These are phyloP conservation scores for Micromesistius poutassou DNA, from an alignment of 2,797 vertebrate genomes.

Conservation along the genomic window DNA sequence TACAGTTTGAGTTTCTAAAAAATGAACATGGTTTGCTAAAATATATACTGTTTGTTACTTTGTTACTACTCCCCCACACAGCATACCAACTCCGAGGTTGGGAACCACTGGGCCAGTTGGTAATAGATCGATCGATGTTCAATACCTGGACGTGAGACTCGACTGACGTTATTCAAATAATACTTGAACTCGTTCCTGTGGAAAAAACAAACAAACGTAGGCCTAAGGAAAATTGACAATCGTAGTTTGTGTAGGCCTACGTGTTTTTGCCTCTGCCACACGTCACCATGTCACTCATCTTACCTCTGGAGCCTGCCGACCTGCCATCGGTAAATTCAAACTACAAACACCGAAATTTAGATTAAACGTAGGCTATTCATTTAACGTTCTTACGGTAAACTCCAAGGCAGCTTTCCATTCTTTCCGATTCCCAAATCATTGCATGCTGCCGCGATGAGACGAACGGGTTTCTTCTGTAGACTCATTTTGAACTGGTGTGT, in stretches of 20 bases:
- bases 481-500: conserved; percentile 5
- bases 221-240: background rate
- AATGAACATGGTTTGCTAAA: too few species aligned
- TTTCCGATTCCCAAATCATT: conserved; percentile 72
- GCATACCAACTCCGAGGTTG: too few species aligned
- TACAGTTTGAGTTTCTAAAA: too few species aligned
- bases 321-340: background rate
- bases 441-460: conserved; percentile 72
- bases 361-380: background rate
- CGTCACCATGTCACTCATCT: too few species aligned
- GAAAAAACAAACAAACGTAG: background rate
- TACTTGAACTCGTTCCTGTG: conserved; percentile 75
- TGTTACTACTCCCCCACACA: too few species aligned
- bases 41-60: too few species aligned
- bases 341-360: background rate
- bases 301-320: too few species aligned
- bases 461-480: conserved; percentile 61
- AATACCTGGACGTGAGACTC: conserved; percentile 73
- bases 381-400: conserved; percentile 72
- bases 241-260: background rate
- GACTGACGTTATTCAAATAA: conserved; percentile 64
- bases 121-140: background rate
- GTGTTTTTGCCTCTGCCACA: background rate
- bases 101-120: too few species aligned
- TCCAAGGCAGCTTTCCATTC: conserved; percentile 73